Evolutionary conservation across 1,140 invertebrate genomes (phyloP), one percentile per base, ranked within the genome.

Genomic region (Sitophilus oryzae): DNA sequence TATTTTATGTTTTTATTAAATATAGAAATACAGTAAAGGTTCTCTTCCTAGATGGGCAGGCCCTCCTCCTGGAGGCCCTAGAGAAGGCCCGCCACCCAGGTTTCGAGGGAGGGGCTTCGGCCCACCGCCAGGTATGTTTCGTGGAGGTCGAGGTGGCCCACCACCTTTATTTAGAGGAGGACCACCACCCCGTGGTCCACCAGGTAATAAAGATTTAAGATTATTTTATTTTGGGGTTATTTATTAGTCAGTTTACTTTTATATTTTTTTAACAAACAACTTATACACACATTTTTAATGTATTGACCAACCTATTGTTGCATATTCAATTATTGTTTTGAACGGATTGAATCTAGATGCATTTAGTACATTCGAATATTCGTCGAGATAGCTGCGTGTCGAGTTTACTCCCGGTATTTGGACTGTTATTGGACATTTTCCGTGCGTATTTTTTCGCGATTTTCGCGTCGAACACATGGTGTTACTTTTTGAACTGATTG

Each of bases 101-200:
- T 84, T 83, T 65, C 69, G 83, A 48, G 82, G 82, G 19, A 73
- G 83, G 61, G 83, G 83, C 18, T 83, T 81, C 67, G 82, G 81
- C 9, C 82, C 82, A 1, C 82, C 82, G 0, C 76, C 76, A 14
- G 82, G 82, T 74, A 74, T 76, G 42, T 73, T 77, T 47, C 74
- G 71, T 52, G 69, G 74, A 14, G 53, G 47, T 40, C 70, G 67
- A 41, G 75, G 81, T 9, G 82, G 81, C 25, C 82, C 82, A 0
- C 76, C 76, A 14, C 82, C 82, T 74, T 73, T 76, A 25, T 73
- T 77, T 45, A 74, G 71, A 52, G 69, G 74, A 21, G 72, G 67
- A 42, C 73, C 68, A 30, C 74, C 69, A 30, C 74, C 73, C 1
- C 73, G 78, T 40, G 76, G 77, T 61, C 72, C 76, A 15, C 76